Conservation (phyloP, 2,888 invertebrate genomes). For the Dasypogon diadema region DNA sequence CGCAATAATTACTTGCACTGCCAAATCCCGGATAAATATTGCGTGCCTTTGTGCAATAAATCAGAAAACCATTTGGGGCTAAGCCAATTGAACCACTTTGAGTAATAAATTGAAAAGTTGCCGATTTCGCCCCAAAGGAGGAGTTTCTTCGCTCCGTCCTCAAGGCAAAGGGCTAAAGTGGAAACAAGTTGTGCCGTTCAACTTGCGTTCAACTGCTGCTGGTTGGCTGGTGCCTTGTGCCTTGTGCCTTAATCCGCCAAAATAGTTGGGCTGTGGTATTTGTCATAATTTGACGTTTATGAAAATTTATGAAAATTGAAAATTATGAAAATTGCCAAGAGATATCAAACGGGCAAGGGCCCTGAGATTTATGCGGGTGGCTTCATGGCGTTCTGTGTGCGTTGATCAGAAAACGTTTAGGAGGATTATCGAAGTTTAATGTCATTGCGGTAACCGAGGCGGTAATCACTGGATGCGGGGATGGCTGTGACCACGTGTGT, state of each 20-base stretch:
- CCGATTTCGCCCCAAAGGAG: conserved; percentile 59
- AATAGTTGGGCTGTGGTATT: conserved; percentile 53
- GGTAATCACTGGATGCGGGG: not conserved
- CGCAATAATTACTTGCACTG: conserved; percentile 56
- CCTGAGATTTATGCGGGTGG: conserved; percentile 47
- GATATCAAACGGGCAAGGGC: not conserved
- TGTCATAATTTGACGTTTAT: conserved; percentile 55
- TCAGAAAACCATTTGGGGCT: conserved; percentile 63
- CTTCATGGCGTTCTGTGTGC: not conserved
- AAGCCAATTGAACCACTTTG: conserved; percentile 63
- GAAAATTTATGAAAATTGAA: conserved; percentile 55
- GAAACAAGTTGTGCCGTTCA: conserved; percentile 30
- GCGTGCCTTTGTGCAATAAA: conserved; percentile 65
- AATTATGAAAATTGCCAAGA: conserved; percentile 50
- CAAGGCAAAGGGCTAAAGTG: conserved; percentile 45
- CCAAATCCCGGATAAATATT: conserved; percentile 58
- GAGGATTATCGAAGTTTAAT: conserved; percentile 36
- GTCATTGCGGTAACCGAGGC: not conserved
- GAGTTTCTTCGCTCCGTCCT: conserved; percentile 27
- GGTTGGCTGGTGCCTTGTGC: not conserved
- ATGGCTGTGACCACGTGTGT: not conserved
- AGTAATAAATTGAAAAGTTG: conserved; percentile 63
- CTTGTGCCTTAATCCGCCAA: conserved; percentile 49
- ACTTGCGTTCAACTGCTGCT: conserved; percentile 18
- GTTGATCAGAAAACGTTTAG: conserved; percentile 43